Evolutionary conservation across 2,888 invertebrate species (phyloP).

Genomic region (Strigamia crassipes): DNA sequence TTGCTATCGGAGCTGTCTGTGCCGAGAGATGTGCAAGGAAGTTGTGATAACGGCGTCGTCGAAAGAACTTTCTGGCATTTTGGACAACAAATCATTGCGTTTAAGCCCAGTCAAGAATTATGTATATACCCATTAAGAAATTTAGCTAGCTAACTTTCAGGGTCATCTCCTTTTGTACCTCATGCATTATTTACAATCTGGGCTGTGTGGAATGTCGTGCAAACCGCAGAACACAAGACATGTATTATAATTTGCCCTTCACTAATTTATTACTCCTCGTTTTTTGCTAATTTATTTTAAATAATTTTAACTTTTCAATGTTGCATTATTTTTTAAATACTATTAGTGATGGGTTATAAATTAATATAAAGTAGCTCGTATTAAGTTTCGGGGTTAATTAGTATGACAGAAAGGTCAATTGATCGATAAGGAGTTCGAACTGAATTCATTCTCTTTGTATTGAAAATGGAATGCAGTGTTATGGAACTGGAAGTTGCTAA

Average conservation of each 20-base stretch:
- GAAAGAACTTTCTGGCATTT: neutral
- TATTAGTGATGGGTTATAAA: neutral
- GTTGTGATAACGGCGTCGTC: neutral
- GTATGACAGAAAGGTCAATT: neutral
- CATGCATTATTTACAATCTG: slow-evolving; percentile 7
- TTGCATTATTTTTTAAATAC: neutral
- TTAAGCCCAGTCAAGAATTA: slow-evolving; percentile 12
- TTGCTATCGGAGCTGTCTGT: neutral
- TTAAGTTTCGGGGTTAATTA: slow-evolving; percentile 18
- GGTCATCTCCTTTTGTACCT: slow-evolving; percentile 33
- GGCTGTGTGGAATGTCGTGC: neutral
- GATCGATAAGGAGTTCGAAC: neutral
- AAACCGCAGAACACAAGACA: slow-evolving; percentile 22
- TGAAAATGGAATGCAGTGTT: neutral
- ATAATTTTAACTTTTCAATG: neutral
- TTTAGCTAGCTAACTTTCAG: slow-evolving; percentile 13
- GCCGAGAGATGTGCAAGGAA: neutral
- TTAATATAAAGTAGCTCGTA: neutral
- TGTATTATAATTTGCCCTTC: slow-evolving; percentile 33
- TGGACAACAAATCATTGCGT: neutral
- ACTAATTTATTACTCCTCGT: neutral
- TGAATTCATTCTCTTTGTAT: neutral
- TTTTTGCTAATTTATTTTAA: slow-evolving; percentile 12
- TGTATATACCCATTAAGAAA: slow-evolving; percentile 27
- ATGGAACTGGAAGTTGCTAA: neutral